These are phyloP conservation scores for Eristalinus aeneus DNA, from an alignment of 2,888 invertebrate species.

Conservation along the genomic window DNA sequence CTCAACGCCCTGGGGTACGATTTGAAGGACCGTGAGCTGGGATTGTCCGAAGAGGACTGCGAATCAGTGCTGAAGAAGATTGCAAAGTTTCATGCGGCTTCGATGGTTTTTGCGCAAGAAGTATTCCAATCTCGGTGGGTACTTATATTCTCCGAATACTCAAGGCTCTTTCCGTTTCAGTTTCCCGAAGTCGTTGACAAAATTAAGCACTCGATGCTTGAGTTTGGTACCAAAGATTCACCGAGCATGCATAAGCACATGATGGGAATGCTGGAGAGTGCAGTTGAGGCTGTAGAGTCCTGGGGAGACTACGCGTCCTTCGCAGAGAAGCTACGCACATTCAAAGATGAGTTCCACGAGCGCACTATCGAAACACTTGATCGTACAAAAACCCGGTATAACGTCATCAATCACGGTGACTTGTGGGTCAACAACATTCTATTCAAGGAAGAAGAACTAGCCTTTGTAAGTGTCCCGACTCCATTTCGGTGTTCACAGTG, in stretches of 20 bases:
- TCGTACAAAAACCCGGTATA: constrained; percentile 48
- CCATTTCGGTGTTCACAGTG: neutral
- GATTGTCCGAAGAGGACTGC: constrained; percentile 81
- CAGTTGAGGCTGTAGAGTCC: constrained; percentile 75
- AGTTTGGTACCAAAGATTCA: constrained; percentile 61
- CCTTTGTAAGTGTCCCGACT: constrained; percentile 26
- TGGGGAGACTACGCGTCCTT: constrained; percentile 78
- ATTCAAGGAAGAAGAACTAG: constrained; percentile 77
- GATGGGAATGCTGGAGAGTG: constrained; percentile 25
- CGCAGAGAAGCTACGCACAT: constrained; percentile 77
- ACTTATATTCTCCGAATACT: neutral
- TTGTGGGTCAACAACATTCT: constrained; percentile 82
- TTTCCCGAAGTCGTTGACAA: constrained; percentile 71
- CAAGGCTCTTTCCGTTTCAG: neutral
- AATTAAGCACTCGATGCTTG: constrained; percentile 65
- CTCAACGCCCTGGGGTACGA: constrained; percentile 77
- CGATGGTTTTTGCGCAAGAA: constrained; percentile 81
- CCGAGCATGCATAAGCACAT: constrained; percentile 23
- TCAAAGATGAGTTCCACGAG: constrained; percentile 68
- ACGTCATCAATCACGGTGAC: constrained; percentile 82
- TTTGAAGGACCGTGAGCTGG: constrained; percentile 80
- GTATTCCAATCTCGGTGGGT: constrained; percentile 70
- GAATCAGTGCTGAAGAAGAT: constrained; percentile 80
- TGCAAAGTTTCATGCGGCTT: constrained; percentile 81
- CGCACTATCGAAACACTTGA: constrained; percentile 43